phyloP scores from a whole-genome alignment of 2,888 invertebrate genomes.

The Eristalis arbustorum region DNA sequence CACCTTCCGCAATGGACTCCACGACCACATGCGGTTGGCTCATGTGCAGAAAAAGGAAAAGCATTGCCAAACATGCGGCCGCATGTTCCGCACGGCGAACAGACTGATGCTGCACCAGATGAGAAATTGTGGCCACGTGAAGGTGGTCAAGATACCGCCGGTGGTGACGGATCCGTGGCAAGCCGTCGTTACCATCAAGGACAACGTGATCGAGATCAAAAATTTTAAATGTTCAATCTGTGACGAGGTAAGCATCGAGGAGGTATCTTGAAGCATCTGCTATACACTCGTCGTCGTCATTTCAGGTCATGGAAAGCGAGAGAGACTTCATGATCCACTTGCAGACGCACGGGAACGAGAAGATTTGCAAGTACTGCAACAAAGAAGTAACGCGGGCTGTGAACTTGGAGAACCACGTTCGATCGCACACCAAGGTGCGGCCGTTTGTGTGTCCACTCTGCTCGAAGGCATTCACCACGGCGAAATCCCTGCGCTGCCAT shows the following conservation, averaged over 20 bases:
- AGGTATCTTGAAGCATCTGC: background rate
- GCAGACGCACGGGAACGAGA: background rate
- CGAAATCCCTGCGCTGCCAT: background rate
- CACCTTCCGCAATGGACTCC: conserved; percentile 14
- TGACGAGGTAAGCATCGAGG: background rate
- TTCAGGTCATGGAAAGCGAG: background rate
- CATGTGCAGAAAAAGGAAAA: background rate
- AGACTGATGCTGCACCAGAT: background rate
- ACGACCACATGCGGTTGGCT: background rate
- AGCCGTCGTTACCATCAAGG: background rate
- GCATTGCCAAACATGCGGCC: background rate
- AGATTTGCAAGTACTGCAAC: background rate
- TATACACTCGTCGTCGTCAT: background rate
- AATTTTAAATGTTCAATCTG: conserved; percentile 3
- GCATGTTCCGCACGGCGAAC: background rate
- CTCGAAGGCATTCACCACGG: background rate
- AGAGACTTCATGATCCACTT: background rate
- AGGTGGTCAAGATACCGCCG: background rate
- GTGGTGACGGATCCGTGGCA: background rate
- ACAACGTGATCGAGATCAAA: background rate
- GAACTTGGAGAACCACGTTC: background rate
- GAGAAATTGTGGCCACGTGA: background rate
- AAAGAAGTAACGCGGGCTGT: background rate
- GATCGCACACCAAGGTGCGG: background rate
- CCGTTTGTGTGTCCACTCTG: background rate